A percentile compares a stretch with the other conserved stretches of the same genome.
Evolutionary conservation across 2,113 vertebrate genomes (phyloP).

Genomic region (Chloebia gouldiae): DNA sequence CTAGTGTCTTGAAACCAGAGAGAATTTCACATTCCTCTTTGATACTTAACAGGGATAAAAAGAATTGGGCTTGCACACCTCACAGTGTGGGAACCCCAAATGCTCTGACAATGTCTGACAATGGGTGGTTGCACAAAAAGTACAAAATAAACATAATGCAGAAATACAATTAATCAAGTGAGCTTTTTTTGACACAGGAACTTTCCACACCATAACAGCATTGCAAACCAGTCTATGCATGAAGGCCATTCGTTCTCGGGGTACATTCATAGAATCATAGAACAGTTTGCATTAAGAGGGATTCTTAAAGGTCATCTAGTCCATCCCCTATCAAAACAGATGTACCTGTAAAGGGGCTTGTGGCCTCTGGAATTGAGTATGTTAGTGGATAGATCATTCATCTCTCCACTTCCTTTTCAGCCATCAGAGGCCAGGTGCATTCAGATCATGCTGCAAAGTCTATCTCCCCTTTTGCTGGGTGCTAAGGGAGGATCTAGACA

Average conservation of each 20-base stretch:
- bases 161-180: not conserved
- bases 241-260: not conserved
- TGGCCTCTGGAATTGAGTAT: not conserved
- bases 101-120: slow-evolving; percentile 31
- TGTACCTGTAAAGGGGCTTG: not conserved
- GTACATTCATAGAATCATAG: not conserved
- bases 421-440: not conserved
- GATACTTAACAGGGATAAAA: slow-evolving; percentile 57
- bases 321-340: not conserved
- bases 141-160: slow-evolving; percentile 45
- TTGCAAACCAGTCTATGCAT: not conserved
- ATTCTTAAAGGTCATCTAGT: not conserved
- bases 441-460: not conserved
- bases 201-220: not conserved
- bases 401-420: not conserved
- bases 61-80: not conserved
- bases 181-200: not conserved
- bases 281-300: not conserved
- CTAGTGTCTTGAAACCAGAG: slow-evolving; percentile 31
- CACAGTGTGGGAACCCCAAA: not conserved
- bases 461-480: not conserved
- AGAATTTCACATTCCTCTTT: slow-evolving; percentile 33
- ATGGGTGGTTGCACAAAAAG: slow-evolving; percentile 13
- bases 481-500: not conserved
- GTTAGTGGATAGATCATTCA: not conserved